Evolutionary conservation across 2,888 invertebrate species (phyloP), one percentile per base, ranked within the genome.

Genomic region (Digitonthophagus gazella): DNA sequence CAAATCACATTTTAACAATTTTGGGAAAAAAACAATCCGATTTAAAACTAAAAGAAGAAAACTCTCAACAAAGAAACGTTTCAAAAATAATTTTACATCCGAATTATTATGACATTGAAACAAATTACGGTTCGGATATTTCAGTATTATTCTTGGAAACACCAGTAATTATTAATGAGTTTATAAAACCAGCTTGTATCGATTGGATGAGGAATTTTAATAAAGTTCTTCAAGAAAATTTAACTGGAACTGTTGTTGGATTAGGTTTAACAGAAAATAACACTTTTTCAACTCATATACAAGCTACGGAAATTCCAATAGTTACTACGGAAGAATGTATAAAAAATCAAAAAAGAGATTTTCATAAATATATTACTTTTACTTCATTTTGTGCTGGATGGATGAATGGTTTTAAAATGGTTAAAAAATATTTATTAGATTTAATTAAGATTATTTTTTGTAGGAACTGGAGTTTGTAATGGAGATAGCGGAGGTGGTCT

Each of bases 401-500:
- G 80, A 83, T 83, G 61, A 88, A 88, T 69, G 83, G 82, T 75
- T 75, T 71, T n/a, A n/a, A n/a, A n/a, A n/a, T 28, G 2, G 8
- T 15, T 14, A 6, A 1, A 1, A 58, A 28, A 63, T 63, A 61
- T 61, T 15, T 20, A n/a, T n/a, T n/a, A n/a, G n/a, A n/a, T n/a
- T n/a, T n/a, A n/a, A n/a, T n/a, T n/a, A 18, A 61, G n/a, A 44
- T 44, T 44, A 8, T 8, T 58, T 14, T 44, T 72, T 79, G 14
- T 75, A 87, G 87, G 84, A 11, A 84, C 84, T 5, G 86, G 86
- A 56, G 88, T 88, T 16, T 86, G 88, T 58, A 89, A 89, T 75
- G 89, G 89, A 0, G 89, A 89, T 75, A 89, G 89, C 71, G 89
- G 89, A 0, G 88, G 89, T 14, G 90, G 89, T 15, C 80, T 89